A percentile compares a stretch with the other conserved stretches of the same genome.
phyloP scores from a whole-genome alignment of 1,140 invertebrate genomes.

The Aphelenchoides fujianensis region DNA sequence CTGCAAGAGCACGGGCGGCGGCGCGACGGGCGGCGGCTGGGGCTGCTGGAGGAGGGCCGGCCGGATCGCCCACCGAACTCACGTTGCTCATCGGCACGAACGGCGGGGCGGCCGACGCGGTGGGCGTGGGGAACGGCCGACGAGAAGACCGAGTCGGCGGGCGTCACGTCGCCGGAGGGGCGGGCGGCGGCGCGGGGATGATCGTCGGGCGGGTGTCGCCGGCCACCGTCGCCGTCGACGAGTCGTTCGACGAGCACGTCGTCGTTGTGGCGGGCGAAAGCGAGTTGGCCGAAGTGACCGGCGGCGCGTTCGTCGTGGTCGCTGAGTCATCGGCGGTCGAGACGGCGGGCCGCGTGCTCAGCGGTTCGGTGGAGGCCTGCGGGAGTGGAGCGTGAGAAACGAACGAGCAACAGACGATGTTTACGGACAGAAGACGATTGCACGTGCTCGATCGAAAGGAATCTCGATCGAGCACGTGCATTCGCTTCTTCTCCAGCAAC shows the following conservation, averaged over 20 bases:
- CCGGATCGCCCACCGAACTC: not conserved
- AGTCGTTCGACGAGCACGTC: conserved; percentile 10
- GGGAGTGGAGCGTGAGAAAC: not conserved
- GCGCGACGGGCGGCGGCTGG: not conserved
- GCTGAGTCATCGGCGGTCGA: not conserved
- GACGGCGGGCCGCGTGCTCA: not conserved
- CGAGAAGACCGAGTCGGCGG: not conserved
- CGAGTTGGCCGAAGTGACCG: not conserved
- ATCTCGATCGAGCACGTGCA: too few species aligned
- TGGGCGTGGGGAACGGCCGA: not conserved
- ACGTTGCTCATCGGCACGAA: not conserved
- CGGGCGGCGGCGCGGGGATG: conserved; percentile 1
- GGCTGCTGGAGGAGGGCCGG: not conserved
- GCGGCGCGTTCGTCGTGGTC: not conserved
- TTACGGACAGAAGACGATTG: too few species aligned
- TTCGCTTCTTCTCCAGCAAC: too few species aligned
- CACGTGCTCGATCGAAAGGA: too few species aligned
- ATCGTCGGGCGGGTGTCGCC: not conserved
- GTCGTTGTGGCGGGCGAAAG: conserved; percentile 8
- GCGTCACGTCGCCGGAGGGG: not conserved
- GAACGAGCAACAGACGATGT: conserved; percentile 8
- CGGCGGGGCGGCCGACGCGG: not conserved
- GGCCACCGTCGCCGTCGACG: not conserved
- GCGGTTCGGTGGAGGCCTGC: not conserved
- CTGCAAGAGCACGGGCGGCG: not conserved